Evolutionary conservation across 1,140 invertebrate species (phyloP), one percentile per base, ranked within the genome.

Genomic region (Trissolcus basalis): DNA sequence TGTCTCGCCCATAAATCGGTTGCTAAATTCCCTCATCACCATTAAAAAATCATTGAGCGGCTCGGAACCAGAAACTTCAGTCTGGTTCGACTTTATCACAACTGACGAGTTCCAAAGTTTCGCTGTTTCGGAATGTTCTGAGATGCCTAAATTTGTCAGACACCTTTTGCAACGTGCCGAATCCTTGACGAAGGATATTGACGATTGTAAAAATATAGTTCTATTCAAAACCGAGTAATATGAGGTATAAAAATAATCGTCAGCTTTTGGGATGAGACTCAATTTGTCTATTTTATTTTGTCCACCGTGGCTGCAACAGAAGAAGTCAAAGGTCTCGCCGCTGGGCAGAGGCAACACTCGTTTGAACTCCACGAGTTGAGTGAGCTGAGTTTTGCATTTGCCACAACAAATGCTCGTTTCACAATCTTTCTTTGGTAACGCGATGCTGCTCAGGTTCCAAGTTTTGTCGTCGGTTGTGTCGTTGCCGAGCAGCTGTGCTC

Each of bases 41-140:
- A 78, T 48, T 39, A 85, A 60, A 81, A 89, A 89, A 56, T 89
- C 86, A 50, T 72, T 50, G 14, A 88, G 67, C 0, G 85, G 79
- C 49, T 79, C 9, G 53, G 78, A 73, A 44, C 43, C 44, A 50
- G 63, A 53, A 12, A 10, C n/a, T 63, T 9, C 6, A 41, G 58
- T 41, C 67, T 43, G 19, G 19, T 13, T 51, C 9, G 1, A 53
- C 48, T 81, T 63, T 14, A 81, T 85, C 32, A 86, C 78, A 2
- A 86, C 39, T 2, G 79, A 79, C 67, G 70, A 85, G 45, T 85
- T 87, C 87, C 87, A 88, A 16, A 88, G 54, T 76, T 85, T 85
- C 32, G 86, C 10, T 27, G 81, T 80, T 61, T 59, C 67, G 6
- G 73, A 41, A 15, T 56, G 16, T 0, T 67, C 44, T 15, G 60